These are phyloP conservation scores for Nymphalis urticae DNA, from an alignment of 2,888 invertebrate species.

Conservation along the genomic window DNA sequence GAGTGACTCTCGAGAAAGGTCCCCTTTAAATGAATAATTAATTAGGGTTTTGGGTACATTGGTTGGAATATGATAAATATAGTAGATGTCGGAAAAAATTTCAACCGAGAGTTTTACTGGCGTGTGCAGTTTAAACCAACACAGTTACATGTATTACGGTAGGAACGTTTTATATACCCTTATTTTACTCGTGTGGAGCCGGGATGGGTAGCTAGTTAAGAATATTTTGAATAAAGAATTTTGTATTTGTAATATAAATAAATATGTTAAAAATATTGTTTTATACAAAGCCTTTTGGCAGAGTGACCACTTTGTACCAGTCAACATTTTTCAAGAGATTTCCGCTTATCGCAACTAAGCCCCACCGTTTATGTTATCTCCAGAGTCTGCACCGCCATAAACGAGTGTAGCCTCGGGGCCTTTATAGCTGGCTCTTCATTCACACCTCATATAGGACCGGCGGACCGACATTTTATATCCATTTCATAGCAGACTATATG, in stretches of 20 bases:
- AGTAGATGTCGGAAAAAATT: too few species aligned
- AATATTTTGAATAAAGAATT: background rate
- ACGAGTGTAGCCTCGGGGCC: constrained; percentile 15
- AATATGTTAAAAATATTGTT: background rate
- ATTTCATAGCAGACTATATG: constrained; percentile 5
- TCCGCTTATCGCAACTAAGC: constrained; percentile 18
- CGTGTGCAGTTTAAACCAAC: too few species aligned
- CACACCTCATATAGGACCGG: constrained; percentile 17
- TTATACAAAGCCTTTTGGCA: background rate
- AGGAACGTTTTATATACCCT: too few species aligned
- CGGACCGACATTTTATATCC: constrained; percentile 14
- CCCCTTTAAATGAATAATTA: too few species aligned
- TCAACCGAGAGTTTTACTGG: too few species aligned
- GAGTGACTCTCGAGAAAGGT: too few species aligned
- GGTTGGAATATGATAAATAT: too few species aligned
- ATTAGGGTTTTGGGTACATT: too few species aligned
- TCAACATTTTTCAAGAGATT: constrained; percentile 19
- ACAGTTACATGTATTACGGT: too few species aligned
- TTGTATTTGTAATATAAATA: background rate
- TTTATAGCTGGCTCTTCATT: constrained; percentile 20
- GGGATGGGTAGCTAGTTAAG: too few species aligned
- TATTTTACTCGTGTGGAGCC: too few species aligned
- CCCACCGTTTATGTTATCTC: constrained; percentile 16
- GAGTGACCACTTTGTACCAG: background rate
- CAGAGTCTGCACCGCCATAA: constrained; percentile 15